Evolutionary conservation across 2,888 invertebrate genomes (phyloP).

Genomic region (Quadroppia sp.): DNA sequence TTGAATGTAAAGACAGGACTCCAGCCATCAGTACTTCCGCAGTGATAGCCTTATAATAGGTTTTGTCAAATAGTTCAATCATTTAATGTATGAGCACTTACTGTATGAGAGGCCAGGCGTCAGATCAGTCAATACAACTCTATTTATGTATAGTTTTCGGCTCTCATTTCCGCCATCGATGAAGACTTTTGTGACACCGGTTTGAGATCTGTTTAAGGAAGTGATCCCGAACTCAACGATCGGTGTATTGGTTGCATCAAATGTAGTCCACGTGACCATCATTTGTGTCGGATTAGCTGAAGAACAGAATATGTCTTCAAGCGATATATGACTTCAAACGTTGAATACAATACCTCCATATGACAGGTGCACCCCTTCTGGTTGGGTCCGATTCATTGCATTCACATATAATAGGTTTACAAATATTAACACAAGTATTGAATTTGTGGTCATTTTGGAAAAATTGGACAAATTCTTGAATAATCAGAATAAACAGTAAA

Average conservation of each 20-base stretch:
- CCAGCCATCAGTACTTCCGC: conserved; percentile 49
- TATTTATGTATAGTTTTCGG: conserved; percentile 70
- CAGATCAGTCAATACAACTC: conserved; percentile 49
- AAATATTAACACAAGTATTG: too few relatives aligned
- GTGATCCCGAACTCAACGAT: conserved; percentile 48
- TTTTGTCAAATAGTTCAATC: background rate
- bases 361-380: conserved; percentile 47
- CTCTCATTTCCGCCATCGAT: conserved; percentile 67
- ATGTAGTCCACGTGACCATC: conserved; percentile 50
- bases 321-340: background rate
- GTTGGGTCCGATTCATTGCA: conserved; percentile 25
- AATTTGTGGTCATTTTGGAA: too few relatives aligned
- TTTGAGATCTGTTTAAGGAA: conserved; percentile 33
- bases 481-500: too few relatives aligned
- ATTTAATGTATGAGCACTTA: background rate
- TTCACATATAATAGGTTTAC: background rate
- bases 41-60: conserved; percentile 47
- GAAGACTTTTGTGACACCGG: conserved; percentile 55
- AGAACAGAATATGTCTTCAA: background rate
- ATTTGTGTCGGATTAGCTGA: conserved; percentile 46
- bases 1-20: conserved; percentile 51
- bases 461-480: too few relatives aligned
- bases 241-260: conserved; percentile 47
- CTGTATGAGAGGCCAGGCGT: conserved; percentile 3
- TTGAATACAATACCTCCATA: conserved; percentile 44